Percentiles rank a stretch among this genome's conserved stretches.
phyloP scores from a whole-genome alignment of 2,797 vertebrate species.

The Rhinogobio ventralis region DNA sequence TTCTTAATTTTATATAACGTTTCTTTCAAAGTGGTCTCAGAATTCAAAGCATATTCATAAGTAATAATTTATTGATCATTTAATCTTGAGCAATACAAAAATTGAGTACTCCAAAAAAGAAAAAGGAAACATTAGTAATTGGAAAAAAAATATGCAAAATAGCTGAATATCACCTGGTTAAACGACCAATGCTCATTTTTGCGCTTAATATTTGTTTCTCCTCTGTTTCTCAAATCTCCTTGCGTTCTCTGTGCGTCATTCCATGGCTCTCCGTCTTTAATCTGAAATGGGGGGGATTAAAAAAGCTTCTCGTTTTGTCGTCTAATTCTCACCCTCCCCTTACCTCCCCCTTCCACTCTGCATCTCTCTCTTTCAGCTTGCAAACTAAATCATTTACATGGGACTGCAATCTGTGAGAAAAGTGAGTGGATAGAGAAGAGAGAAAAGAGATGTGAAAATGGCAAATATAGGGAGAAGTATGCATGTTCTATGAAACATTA shows the following conservation, averaged over 20 bases:
- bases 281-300: slow-evolving; percentile 57
- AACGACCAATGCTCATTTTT: background rate
- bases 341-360: background rate
- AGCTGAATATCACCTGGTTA: background rate
- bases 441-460: slow-evolving; percentile 35
- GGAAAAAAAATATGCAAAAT: background rate
- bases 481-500: background rate
- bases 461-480: background rate
- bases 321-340: slow-evolving; percentile 49
- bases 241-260: background rate
- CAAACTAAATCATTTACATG: slow-evolving; percentile 65
- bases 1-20: background rate
- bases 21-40: background rate
- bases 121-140: background rate
- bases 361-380: slow-evolving; percentile 42
- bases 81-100: background rate
- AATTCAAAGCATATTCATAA: background rate
- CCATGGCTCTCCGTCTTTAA: slow-evolving; percentile 52
- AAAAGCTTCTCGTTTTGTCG: slow-evolving; percentile 52
- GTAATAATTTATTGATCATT: background rate
- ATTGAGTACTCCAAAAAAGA: background rate
- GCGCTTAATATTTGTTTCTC: background rate
- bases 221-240: background rate
- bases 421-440: slow-evolving; percentile 46
- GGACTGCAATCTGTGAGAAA: slow-evolving; percentile 50